Percentiles rank a stretch among this genome's conserved stretches.
phyloP scores from a whole-genome alignment of 2,888 invertebrate species.

The Parasteatoda lunata region DNA sequence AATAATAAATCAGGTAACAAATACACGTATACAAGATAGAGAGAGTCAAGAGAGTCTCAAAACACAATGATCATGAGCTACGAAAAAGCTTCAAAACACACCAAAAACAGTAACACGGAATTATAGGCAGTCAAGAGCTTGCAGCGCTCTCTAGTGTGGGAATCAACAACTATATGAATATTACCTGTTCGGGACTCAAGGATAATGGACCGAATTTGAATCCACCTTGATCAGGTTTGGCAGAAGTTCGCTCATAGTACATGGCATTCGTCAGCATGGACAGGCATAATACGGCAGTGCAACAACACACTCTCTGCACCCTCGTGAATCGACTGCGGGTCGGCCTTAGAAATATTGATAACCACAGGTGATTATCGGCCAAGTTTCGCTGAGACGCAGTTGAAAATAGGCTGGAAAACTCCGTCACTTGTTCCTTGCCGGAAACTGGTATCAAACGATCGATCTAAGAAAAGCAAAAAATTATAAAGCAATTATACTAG shows the following conservation, averaged over 20 bases:
- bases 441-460: constrained; percentile 76
- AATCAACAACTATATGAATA: too few relatives aligned
- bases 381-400: constrained; percentile 74
- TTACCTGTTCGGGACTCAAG: constrained; percentile 75
- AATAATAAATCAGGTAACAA: too few relatives aligned
- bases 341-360: constrained; percentile 76
- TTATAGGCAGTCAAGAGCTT: too few relatives aligned
- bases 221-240: constrained; percentile 71
- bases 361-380: constrained; percentile 77
- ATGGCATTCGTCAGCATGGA: constrained; percentile 77
- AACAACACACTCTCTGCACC: constrained; percentile 76
- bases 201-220: constrained; percentile 76
- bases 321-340: constrained; percentile 76
- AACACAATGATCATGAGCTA: too few relatives aligned
- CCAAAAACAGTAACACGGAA: too few relatives aligned
- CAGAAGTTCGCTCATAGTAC: constrained; percentile 74
- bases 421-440: constrained; percentile 74
- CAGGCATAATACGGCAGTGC: constrained; percentile 75
- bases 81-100: too few relatives aligned
- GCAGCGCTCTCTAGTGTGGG: too few relatives aligned
- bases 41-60: too few relatives aligned
- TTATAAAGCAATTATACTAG: not conserved
- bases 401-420: constrained; percentile 75
- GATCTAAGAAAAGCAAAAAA: constrained; percentile 73
- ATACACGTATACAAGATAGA: too few relatives aligned